Evolutionary conservation across 2,888 invertebrate genomes (phyloP), one percentile per base, ranked within the genome.

Genomic region (Microctonus hyperodae): DNA sequence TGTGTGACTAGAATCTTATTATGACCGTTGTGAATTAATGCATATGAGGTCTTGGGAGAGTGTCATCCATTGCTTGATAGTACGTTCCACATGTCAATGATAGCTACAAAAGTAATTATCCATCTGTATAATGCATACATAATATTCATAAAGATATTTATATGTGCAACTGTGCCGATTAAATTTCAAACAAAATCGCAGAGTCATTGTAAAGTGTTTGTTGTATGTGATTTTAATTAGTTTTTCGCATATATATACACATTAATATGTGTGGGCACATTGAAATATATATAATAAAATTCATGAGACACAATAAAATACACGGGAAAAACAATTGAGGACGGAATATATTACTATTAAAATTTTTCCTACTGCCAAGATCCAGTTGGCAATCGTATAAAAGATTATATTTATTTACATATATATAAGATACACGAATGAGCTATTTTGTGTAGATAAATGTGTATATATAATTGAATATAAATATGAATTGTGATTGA

Each of bases 1-100:
- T 70, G 70, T 79, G 81, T 80, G 81, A 81, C 79, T 79, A 74
- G 81, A 81, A 81, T 81, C 78, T 76, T 77, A 81, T 81, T 81
- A 80, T 70, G 35, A 63, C 59, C 55, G 64, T 70, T 69, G 76
- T 76, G 73, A 76, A 79, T 76, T 79, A 75, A 78, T 75, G 78
- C 78, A 72, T 72, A 68, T 74, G 72, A 73, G 75, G 75, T 78
- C 75, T 74, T 73, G 75, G 74, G 75, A 74, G 75, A 76, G 75
- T 78, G 77, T 78, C 76, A 74, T 75, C 73, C 72, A 63, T 59
- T 50, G 68, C 63, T 58, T 35, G 73, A 67, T 69, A 65, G n/a
- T 76, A 79, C 77, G 75, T 79, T 79, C n/a, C n/a, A n/a, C n/a
- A n/a, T n/a, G n/a, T 76, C 75, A 79, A 80, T 78, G 72, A 75